phyloP scores from a whole-genome alignment of 2,888 invertebrate species.

The Liposcelis brunnea region DNA sequence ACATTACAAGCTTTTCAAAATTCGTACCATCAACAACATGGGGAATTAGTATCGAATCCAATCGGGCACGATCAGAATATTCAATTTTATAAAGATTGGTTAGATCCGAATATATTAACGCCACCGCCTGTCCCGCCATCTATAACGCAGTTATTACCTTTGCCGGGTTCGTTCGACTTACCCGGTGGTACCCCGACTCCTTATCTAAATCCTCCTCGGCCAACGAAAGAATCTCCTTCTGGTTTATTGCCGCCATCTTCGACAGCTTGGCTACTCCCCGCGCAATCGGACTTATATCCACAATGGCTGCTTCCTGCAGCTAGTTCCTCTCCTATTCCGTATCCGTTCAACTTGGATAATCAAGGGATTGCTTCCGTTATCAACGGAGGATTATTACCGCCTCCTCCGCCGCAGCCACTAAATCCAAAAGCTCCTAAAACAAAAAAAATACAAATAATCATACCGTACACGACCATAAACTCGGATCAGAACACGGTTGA shows the following conservation, averaged over 20 bases:
- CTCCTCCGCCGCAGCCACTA: neutral
- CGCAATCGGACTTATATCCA: no score
- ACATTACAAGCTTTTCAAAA: neutral
- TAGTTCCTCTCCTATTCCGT: no score
- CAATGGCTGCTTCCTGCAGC: no score
- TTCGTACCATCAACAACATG: neutral
- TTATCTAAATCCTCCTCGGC: no score
- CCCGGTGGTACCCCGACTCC: no score
- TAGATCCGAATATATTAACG: constrained; percentile 6
- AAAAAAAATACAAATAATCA: constrained; percentile 3
- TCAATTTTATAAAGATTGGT: no score
- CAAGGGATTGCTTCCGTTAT: constrained; percentile 1
- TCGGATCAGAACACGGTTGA: neutral
- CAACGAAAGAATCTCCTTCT: no score
- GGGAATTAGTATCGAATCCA: no score
- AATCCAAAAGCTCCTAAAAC: neutral
- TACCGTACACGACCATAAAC: constrained; percentile 5
- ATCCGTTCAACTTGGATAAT: neutral
- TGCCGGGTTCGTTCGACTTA: neutral
- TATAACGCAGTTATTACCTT: constrained; percentile 1
- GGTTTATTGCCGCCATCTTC: no score
- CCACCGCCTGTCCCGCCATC: constrained; percentile 2
- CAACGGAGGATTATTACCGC: constrained; percentile 3
- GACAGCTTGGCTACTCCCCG: no score
- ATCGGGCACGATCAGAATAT: neutral